Conservation (phyloP, 1,140 invertebrate species). For the Paraescarpia echinospica region DNA sequence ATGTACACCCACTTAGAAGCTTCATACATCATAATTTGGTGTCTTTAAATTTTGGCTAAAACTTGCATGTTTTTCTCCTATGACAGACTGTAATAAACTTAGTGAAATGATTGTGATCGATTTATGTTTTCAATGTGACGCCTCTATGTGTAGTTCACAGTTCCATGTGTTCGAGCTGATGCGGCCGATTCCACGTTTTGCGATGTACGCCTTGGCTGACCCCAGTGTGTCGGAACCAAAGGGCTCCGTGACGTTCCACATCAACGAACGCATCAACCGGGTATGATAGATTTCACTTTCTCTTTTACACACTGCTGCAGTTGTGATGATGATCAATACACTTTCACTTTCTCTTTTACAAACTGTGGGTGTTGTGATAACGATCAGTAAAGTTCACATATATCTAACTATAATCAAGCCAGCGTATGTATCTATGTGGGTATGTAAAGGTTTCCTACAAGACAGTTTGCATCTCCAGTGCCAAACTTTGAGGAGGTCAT, state of each 20-base stretch:
- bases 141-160: constrained; percentile 60
- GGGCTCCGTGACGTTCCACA: constrained; percentile 69
- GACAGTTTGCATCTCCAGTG: no score
- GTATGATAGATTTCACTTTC: constrained; percentile 48
- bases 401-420: no score
- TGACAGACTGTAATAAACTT: background rate
- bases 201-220: constrained; percentile 74
- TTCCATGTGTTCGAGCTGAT: constrained; percentile 90
- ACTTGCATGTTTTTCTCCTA: no score
- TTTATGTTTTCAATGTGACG: background rate
- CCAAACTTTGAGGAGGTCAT: no score
- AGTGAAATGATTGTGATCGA: background rate
- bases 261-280: constrained; percentile 66
- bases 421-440: no score
- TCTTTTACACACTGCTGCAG: constrained; percentile 20
- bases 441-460: no score
- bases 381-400: no score
- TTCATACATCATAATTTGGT: background rate
- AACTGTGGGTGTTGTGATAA: no score
- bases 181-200: constrained; percentile 81
- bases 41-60: no score
- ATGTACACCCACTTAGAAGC: background rate
- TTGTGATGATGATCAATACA: background rate
- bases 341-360: background rate
- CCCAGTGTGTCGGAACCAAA: constrained; percentile 56